Evolutionary conservation across 1,140 invertebrate genomes (phyloP).

Genomic region (Temnothorax nylanderi): DNA sequence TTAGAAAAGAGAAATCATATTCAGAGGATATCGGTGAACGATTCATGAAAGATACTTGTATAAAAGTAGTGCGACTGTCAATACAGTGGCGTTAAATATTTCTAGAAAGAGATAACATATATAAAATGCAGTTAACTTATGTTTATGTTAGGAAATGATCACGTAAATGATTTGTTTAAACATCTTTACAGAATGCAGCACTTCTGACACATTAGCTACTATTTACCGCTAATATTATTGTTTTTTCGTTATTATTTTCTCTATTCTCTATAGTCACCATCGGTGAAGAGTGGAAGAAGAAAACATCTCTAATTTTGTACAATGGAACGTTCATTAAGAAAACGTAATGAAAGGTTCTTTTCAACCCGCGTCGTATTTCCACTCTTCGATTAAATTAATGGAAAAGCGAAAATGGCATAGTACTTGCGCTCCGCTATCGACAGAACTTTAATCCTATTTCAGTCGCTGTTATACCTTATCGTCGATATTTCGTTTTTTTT

Average conservation of each 20-base stretch:
- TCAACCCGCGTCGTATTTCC: constrained; percentile 65
- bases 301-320: constrained; percentile 74
- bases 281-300: constrained; percentile 73
- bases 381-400: constrained; percentile 71
- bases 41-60: constrained; percentile 48
- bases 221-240: constrained; percentile 75
- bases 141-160: constrained; percentile 56
- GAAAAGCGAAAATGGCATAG: constrained; percentile 69
- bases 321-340: constrained; percentile 62
- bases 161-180: constrained; percentile 68
- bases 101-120: constrained; percentile 63
- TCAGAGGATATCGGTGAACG: constrained; percentile 7
- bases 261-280: constrained; percentile 70
- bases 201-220: constrained; percentile 73
- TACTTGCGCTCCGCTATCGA: constrained; percentile 51
- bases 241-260: constrained; percentile 73
- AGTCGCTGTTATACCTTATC: constrained; percentile 20
- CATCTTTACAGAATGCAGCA: constrained; percentile 76
- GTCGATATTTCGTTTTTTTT: constrained; percentile 18
- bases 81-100: constrained; percentile 47
- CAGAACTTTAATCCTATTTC: constrained; percentile 56
- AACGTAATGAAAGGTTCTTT: constrained; percentile 54
- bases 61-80: constrained; percentile 54
- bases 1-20: constrained; percentile 33
- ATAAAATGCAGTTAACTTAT: constrained; percentile 61